Evolutionary conservation across 2,888 invertebrate genomes (phyloP).

Genomic region (Parnassius smintheus): DNA sequence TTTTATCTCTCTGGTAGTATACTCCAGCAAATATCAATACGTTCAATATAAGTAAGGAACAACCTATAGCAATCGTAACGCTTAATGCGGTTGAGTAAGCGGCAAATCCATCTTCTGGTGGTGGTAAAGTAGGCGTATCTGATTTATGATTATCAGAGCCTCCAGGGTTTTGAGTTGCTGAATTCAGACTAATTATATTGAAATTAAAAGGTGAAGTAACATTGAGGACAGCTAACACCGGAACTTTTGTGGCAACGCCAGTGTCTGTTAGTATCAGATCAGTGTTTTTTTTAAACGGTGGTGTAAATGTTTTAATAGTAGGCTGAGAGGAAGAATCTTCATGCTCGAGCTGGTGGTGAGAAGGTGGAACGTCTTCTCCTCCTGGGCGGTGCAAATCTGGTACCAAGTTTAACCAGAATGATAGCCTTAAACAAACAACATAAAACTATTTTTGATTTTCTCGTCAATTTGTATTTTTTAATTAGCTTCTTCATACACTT

Average conservation of each 20-base stretch:
- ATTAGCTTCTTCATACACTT: neutral
- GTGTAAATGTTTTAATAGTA: slow-evolving; percentile 79
- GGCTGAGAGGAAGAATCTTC: slow-evolving; percentile 83
- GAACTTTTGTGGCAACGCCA: slow-evolving; percentile 64
- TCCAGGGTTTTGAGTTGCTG: slow-evolving; percentile 64
- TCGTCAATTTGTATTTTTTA: too few species aligned
- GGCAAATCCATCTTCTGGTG: slow-evolving; percentile 93
- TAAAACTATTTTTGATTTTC: too few species aligned
- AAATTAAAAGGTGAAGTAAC: slow-evolving; percentile 70
- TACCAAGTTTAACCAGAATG: slow-evolving; percentile 97
- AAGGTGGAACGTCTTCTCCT: slow-evolving; percentile 90
- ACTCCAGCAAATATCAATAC: slow-evolving; percentile 96
- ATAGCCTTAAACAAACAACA: slow-evolving; percentile 80
- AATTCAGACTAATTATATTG: slow-evolving; percentile 63
- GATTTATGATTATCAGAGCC: slow-evolving; percentile 62
- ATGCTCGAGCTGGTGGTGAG: slow-evolving; percentile 91
- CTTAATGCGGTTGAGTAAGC: slow-evolving; percentile 95
- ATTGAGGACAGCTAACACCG: slow-evolving; percentile 62
- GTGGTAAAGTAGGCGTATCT: slow-evolving; percentile 75
- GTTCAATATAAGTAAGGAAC: slow-evolving; percentile 94
- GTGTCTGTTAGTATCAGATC: slow-evolving; percentile 70
- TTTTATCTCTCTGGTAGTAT: slow-evolving; percentile 95
- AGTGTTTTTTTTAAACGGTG: slow-evolving; percentile 79
- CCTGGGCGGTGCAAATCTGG: slow-evolving; percentile 95
- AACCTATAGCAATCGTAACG: slow-evolving; percentile 96